Conservation (phyloP, 1,140 invertebrate species). For the Macrosteles quadrilineatus region DNA sequence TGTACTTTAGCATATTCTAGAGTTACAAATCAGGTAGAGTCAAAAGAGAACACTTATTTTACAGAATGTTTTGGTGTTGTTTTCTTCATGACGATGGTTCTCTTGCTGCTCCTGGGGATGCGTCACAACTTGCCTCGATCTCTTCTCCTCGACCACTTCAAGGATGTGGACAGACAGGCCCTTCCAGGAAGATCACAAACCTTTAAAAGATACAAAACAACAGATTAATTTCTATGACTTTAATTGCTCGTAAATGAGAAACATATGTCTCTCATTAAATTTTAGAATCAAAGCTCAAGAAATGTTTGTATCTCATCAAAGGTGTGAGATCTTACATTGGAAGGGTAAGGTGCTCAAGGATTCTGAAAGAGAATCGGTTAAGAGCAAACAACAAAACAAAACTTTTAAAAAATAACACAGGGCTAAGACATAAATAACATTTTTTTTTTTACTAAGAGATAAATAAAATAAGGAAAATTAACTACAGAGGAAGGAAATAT, state of each 20-base stretch:
- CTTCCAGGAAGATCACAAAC: constrained; percentile 42
- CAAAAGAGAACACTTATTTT: not conserved
- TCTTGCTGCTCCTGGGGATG: not conserved
- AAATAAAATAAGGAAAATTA: too few relatives aligned
- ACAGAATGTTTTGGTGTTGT: too few relatives aligned
- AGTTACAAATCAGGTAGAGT: not conserved
- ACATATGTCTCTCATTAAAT: constrained; percentile 24
- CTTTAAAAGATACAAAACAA: constrained; percentile 48
- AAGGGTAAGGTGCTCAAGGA: constrained; percentile 27
- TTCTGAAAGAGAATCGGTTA: constrained; percentile 31
- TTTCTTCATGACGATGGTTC: too few relatives aligned
- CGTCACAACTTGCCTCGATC: not conserved
- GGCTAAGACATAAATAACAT: not conserved
- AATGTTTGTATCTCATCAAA: constrained; percentile 43
- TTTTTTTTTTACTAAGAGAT: too few relatives aligned
- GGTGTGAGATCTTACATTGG: constrained; percentile 41
- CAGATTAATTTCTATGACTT: constrained; percentile 35
- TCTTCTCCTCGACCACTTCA: not conserved
- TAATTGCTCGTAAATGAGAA: constrained; percentile 28
- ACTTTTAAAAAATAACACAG: not conserved
- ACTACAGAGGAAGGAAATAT: too few relatives aligned
- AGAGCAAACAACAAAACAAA: not conserved
- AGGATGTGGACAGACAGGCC: constrained; percentile 17
- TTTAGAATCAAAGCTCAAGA: constrained; percentile 30
- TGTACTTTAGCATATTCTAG: not conserved